These are phyloP conservation scores for Alethe castanea DNA, from an alignment of 2,113 vertebrate species.

Conservation along the genomic window DNA sequence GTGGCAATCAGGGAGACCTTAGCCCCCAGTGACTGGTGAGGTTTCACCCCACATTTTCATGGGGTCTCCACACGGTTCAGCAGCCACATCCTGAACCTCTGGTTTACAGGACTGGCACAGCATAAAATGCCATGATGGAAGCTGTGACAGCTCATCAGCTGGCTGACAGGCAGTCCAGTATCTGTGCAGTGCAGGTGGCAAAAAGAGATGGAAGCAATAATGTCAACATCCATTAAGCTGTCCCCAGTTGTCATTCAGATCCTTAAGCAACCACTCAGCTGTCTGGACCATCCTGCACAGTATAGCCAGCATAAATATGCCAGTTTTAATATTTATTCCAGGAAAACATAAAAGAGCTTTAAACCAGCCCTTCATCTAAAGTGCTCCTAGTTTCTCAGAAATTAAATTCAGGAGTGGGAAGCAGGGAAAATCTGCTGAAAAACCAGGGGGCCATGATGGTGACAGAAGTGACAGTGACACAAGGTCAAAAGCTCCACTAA, in stretches of 20 bases:
- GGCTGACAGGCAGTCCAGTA: slow-evolving; percentile 39
- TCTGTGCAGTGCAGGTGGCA: slow-evolving; percentile 49
- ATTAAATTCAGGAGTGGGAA: not conserved
- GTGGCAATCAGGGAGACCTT: not conserved
- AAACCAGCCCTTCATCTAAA: not conserved
- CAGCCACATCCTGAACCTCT: not conserved
- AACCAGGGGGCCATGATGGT: not conserved
- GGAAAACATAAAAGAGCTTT: not conserved
- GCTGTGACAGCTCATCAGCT: slow-evolving; percentile 11
- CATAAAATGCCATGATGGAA: not conserved
- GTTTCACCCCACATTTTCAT: not conserved
- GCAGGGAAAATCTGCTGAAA: not conserved
- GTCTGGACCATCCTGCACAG: not conserved
- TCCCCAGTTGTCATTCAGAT: slow-evolving; percentile 16
- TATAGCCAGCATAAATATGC: not conserved
- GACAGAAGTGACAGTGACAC: not conserved
- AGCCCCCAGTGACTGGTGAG: not conserved
- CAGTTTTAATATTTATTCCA: slow-evolving; percentile 3
- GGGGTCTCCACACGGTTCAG: not conserved
- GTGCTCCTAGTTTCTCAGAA: not conserved
- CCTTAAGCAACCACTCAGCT: slow-evolving; percentile 22
- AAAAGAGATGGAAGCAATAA: slow-evolving; percentile 37
- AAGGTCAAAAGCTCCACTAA: not conserved
- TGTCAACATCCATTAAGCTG: slow-evolving; percentile 40
- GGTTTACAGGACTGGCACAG: not conserved